Percentiles rank a stretch among this genome's conserved stretches.
Conservation (phyloP, 2,797 vertebrate genomes). For the Syndactyla subalaris region DNA sequence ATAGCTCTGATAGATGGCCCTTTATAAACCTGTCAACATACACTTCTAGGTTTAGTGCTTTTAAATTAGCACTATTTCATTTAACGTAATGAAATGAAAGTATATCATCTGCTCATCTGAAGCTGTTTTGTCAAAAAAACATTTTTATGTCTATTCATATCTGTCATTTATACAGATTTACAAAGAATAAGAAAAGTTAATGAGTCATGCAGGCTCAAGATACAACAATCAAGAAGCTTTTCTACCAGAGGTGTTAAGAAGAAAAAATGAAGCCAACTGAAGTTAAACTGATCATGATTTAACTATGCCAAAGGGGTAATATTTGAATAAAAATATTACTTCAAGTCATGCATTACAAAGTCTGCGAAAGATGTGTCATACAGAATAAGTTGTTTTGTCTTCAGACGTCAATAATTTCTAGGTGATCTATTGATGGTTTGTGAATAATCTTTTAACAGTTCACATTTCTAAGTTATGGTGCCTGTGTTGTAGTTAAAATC, state of each 20-base stretch:
- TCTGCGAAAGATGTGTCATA: not conserved
- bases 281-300: not conserved
- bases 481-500: not conserved
- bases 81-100: not conserved
- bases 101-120: not conserved
- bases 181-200: not conserved
- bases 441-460: not conserved
- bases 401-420: not conserved
- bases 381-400: not conserved
- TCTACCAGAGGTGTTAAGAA: not conserved
- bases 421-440: not conserved
- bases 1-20: not conserved
- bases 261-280: not conserved
- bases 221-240: not conserved
- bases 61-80: not conserved
- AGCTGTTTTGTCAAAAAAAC: not conserved
- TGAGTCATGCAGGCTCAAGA: not conserved
- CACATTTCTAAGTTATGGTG: not conserved
- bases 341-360: not conserved
- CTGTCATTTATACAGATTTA: not conserved
- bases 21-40: not conserved
- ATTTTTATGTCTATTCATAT: not conserved
- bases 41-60: not conserved
- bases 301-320: not conserved
- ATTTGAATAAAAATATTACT: not conserved